Base-by-base conservation (phyloP, 2,113 vertebrate species). In the Syrrhaptes paradoxus region DNA sequence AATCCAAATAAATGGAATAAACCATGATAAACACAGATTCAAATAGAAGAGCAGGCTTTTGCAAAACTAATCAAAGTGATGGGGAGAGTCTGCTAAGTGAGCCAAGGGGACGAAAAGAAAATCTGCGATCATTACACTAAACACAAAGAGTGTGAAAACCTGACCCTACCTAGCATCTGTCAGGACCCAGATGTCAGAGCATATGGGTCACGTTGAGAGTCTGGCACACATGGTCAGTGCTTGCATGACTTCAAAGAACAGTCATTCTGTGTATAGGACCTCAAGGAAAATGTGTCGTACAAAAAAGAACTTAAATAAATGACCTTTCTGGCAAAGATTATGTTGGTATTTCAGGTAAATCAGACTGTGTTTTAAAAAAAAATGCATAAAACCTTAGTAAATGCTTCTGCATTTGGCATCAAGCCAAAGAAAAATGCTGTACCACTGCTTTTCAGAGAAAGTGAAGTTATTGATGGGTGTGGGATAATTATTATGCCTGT, bases 361-460 rank as follows among this genome's bases (percentile, higher is more conserved):
- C 38, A 78, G 85, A 67, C 5, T 20, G 12, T 19, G 4, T 46
- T 81, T 52, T 10, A n/a, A 52, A 77, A 58, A 73, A 87, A 86
- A 80, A 68, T 5, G 29, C 61, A 68, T 77, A 66, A 83, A 94
- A 59, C 59, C 57, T 84, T 93, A 94, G 93, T 92, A 68, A 95
- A 57, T 68, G 31, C 28, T n/a, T 85, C 52, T 41, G 45, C 8
- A 46, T 84, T 59, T 95, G 95, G 92, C 65, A 49, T 18, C 41
- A 84, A 78, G 79, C 85, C 93, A 95, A 78, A 65, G 45, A 81
- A 96, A 96, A 94, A 88, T 84, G 82, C 52, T 90, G 65, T 58
- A 71, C 32, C 51, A 57, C 36, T 75, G 38, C 55, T 95, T 96
- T 96, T 86, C 57, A 38, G 63, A 88, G 85, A 96, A 95, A 90